These are phyloP conservation scores for Cataglyphis cursor DNA, from an alignment of 2,888 invertebrate species.

Conservation along the genomic window DNA sequence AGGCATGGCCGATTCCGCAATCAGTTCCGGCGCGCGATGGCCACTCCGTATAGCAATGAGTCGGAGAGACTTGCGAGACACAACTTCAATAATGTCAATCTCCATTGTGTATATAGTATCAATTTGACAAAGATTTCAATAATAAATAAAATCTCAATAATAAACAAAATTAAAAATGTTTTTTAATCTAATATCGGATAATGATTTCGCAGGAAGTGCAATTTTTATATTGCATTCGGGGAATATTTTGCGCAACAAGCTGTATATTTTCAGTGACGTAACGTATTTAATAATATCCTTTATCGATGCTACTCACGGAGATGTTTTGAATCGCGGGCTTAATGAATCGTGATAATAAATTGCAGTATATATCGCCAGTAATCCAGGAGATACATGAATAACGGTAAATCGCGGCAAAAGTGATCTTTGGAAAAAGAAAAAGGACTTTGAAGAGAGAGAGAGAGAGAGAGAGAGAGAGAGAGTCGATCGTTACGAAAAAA, in stretches of 20 bases:
- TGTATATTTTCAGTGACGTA: slow-evolving; percentile 23
- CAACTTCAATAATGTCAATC: slow-evolving; percentile 5
- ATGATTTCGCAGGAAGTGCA: not conserved
- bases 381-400: not conserved
- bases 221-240: not conserved
- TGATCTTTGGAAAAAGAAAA: slow-evolving; percentile 8
- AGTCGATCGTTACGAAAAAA: slow-evolving; percentile 68
- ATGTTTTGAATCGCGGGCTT: not conserved
- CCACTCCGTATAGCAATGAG: slow-evolving; percentile 37
- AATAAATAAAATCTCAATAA: not conserved
- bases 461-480: slow-evolving; percentile 33
- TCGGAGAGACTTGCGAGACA: slow-evolving; percentile 5
- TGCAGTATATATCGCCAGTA: not conserved
- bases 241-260: slow-evolving; percentile 16
- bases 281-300: not conserved
- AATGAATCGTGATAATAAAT: slow-evolving; percentile 18
- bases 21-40: slow-evolving; percentile 50
- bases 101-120: not conserved
- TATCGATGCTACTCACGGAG: not conserved
- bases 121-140: not conserved
- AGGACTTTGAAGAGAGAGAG: slow-evolving; percentile 33
- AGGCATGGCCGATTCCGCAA: slow-evolving; percentile 50
- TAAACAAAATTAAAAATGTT: too few relatives aligned
- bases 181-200: not conserved
- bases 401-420: not conserved